Evolutionary conservation across 2,113 vertebrate species (phyloP).

Genomic region (Cinclus cinclus): DNA sequence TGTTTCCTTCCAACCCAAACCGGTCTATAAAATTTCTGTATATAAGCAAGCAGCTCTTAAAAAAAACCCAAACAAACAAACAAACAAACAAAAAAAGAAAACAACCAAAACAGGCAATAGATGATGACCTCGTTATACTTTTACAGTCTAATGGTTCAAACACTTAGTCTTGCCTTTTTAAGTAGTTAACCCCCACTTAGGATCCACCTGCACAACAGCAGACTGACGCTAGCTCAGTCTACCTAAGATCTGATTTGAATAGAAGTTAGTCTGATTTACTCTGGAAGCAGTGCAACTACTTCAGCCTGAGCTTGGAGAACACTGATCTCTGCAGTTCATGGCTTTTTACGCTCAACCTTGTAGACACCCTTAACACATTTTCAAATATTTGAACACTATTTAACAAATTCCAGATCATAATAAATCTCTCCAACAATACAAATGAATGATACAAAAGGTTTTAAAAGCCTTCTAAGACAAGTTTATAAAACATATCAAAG

Average conservation of each 20-base stretch:
- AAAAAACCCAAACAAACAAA: too few relatives aligned
- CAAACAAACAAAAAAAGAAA: too few relatives aligned
- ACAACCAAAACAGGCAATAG: neutral
- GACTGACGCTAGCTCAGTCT: neutral
- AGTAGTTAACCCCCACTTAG: neutral
- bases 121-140: neutral
- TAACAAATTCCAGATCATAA: neutral
- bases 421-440: neutral
- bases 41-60: neutral
- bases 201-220: neutral
- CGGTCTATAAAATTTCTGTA: neutral
- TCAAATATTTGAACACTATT: neutral
- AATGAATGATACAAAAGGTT: neutral
- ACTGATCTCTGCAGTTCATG: neutral
- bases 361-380: neutral
- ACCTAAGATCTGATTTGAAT: neutral
- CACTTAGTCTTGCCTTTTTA: neutral
- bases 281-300: neutral
- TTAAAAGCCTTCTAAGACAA: neutral
- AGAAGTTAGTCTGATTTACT: neutral
- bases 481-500: conserved; percentile 12
- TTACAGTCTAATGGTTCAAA: neutral
- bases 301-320: neutral
- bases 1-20: neutral
- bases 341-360: neutral